Conservation (phyloP, 2,797 vertebrate genomes). For the Buceros bicornis region DNA sequence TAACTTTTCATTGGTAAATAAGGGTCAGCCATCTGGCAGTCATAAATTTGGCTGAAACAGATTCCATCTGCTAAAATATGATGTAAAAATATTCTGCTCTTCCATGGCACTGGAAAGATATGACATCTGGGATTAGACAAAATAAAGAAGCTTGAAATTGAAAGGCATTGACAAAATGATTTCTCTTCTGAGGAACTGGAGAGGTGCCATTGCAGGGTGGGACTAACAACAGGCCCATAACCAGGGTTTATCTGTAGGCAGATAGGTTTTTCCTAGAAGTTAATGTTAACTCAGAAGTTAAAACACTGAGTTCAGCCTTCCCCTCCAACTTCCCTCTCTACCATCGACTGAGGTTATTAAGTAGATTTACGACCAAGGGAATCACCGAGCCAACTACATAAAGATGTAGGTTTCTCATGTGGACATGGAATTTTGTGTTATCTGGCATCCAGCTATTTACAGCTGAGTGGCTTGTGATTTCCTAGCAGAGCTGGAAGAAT, state of each 20-base stretch:
- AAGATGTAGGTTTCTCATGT: not conserved
- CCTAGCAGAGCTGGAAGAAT: not conserved
- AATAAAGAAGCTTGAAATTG: slow-evolving; percentile 59
- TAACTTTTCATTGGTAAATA: slow-evolving; percentile 78
- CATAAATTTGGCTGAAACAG: slow-evolving; percentile 69
- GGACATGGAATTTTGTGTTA: not conserved
- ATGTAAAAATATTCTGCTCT: slow-evolving; percentile 78
- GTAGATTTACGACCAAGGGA: not conserved
- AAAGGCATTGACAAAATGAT: slow-evolving; percentile 55
- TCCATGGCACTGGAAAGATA: slow-evolving; percentile 73
- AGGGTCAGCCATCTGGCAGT: slow-evolving; percentile 80
- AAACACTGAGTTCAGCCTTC: not conserved
- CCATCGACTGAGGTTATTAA: not conserved
- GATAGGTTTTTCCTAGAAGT: not conserved
- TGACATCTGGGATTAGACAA: slow-evolving; percentile 74
- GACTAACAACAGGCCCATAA: not conserved
- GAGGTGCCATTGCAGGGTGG: slow-evolving; percentile 14
- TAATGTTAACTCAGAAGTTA: not conserved
- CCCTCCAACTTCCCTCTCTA: not conserved
- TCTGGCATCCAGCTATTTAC: not conserved
- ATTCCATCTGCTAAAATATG: slow-evolving; percentile 75
- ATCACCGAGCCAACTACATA: not conserved
- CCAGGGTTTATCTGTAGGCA: not conserved
- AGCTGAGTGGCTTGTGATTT: not conserved
- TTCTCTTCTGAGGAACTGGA: slow-evolving; percentile 64